phyloP scores from a whole-genome alignment of 2,797 vertebrate genomes.

The Babyrousa celebensis region DNA sequence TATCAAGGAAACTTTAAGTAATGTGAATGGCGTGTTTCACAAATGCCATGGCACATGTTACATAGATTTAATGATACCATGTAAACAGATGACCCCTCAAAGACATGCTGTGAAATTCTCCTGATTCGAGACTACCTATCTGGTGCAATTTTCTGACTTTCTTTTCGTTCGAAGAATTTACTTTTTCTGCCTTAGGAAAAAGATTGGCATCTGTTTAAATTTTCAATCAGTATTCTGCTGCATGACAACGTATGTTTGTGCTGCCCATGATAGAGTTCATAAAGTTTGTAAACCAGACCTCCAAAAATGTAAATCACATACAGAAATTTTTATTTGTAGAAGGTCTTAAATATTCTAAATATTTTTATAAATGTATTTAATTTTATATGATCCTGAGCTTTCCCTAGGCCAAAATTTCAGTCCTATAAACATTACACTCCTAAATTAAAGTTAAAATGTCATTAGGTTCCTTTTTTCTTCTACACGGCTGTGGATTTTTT shows the following conservation, averaged over 20 bases:
- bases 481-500: not conserved
- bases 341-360: not conserved
- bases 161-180: not conserved
- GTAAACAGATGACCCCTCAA: not conserved
- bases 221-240: not conserved
- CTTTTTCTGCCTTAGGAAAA: not conserved
- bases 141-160: not conserved
- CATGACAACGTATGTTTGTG: not conserved
- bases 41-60: not conserved
- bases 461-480: not conserved
- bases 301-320: not conserved
- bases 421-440: not conserved
- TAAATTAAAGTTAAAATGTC: not conserved
- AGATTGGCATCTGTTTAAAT: not conserved
- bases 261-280: not conserved
- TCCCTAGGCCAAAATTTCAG: not conserved
- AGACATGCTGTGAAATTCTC: not conserved
- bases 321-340: not conserved
- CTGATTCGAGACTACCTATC: not conserved
- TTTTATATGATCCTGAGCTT: not conserved
- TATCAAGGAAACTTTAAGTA: not conserved
- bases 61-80: not conserved
- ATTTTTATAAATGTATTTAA: not conserved
- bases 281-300: not conserved
- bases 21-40: not conserved